Conservation (phyloP, 2,113 vertebrate genomes). For the Siniperca chuatsi region DNA sequence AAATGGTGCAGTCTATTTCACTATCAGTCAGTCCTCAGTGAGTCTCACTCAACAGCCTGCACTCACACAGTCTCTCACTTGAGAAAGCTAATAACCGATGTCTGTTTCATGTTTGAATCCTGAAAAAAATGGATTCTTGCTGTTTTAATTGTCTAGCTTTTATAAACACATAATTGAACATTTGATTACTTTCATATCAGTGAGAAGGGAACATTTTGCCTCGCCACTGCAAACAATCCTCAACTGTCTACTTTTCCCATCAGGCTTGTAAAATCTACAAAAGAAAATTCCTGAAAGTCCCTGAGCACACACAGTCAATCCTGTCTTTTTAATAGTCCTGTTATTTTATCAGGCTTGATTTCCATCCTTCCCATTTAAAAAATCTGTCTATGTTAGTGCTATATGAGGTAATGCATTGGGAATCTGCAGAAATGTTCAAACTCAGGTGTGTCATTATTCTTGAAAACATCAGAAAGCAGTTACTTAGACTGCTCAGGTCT, state of each 20-base stretch:
- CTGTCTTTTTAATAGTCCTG: neutral
- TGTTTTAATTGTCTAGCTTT: neutral
- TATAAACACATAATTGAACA: neutral
- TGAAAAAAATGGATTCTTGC: neutral
- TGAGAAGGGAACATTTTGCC: neutral
- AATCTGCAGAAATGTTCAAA: slow-evolving; percentile 8
- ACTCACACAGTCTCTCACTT: neutral
- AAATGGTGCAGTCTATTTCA: neutral
- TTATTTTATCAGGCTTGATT: slow-evolving; percentile 20
- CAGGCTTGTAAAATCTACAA: neutral
- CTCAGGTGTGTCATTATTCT: slow-evolving; percentile 25
- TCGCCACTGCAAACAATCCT: neutral
- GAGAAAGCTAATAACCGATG: neutral
- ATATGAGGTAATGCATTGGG: neutral
- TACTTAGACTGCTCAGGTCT: neutral
- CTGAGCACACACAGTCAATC: neutral
- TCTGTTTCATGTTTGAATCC: neutral
- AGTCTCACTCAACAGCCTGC: neutral
- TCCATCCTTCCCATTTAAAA: neutral
- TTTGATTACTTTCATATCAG: neutral
- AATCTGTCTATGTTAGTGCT: neutral
- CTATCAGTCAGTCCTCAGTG: neutral
- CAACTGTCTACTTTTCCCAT: slow-evolving; percentile 6
- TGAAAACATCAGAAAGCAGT: slow-evolving; percentile 13
- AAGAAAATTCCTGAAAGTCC: neutral